Base-by-base conservation (phyloP, 2,888 invertebrate species). In the Alcis repandata region DNA sequence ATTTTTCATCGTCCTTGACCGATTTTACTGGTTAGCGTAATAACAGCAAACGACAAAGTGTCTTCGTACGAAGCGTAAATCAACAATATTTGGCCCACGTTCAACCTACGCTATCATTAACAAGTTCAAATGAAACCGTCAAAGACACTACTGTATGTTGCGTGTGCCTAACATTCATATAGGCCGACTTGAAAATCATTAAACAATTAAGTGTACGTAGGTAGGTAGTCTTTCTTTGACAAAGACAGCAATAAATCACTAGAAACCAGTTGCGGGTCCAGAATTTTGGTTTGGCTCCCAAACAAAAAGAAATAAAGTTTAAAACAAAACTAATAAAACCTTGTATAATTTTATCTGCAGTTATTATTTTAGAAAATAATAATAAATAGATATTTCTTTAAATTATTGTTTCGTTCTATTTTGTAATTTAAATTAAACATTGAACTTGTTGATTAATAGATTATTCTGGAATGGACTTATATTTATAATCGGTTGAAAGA, bases 51-150 rank as follows among this genome's bases (percentile, higher is more conserved):
- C 9, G 22, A 45, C 22, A n/a, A 22, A 33, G 22, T 15, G 27
- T 19, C 36, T 36, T 38, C 13, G 51, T 53, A 27, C 15, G 33
- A n/a, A 49, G 54, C 49, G 15, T 32, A 49, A 38, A 53, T 45
- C 53, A 60, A 62, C 20, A 53, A 41, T 40, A 56, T 32, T 41
- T 45, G 4, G 38, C 60, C 65, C 59, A 65, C 65, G 59, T 40
- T 45, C 36, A 19, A 1, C 65, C 65, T 15, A 65, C 59, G 56
- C 65, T 43, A n/a, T 43, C n/a, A 59, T 64, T 64, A 33, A 45
- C 59, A 56, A 17, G 13, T 36, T 49, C 17, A 40, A 22, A 43
- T 36, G 17, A 33, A 22, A 20, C n/a, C 15, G 48, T 49, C 33
- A 46, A 46, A 32, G 32, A 17, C 6, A 49, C 32, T 49, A 32